These are phyloP conservation scores for Ctenicera cuprea DNA, from an alignment of 2,888 invertebrate species.

Conservation along the genomic window DNA sequence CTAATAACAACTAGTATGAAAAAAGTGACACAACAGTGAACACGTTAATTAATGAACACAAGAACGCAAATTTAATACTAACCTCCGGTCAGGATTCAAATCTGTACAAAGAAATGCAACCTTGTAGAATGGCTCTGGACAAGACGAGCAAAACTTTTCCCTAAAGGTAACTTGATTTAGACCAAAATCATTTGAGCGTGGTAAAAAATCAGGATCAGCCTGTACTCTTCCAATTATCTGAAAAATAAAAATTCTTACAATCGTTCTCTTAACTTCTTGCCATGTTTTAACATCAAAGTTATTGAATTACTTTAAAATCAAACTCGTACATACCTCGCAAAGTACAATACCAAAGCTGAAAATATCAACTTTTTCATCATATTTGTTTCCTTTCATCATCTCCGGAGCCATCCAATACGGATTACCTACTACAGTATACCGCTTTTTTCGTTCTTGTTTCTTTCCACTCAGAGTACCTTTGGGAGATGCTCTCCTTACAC, in stretches of 20 bases:
- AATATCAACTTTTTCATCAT: conserved; percentile 97
- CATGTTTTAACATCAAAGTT: too few species aligned
- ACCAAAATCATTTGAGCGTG: conserved; percentile 93
- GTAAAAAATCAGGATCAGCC: conserved; percentile 95
- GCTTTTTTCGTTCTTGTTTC: conserved; percentile 84
- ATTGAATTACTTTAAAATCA: too few species aligned
- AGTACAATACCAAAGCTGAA: conserved; percentile 97
- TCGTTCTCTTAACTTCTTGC: too few species aligned
- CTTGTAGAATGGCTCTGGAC: conserved; percentile 91
- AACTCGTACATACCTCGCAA: conserved; percentile 83
- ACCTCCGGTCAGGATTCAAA: conserved; percentile 92
- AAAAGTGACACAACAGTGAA: too few species aligned
- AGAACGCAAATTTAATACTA: conserved; percentile 27
- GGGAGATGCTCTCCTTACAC: conserved; percentile 67
- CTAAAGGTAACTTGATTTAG: conserved; percentile 90
- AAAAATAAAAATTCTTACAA: too few species aligned
- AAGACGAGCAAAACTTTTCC: conserved; percentile 88
- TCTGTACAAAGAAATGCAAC: conserved; percentile 94
- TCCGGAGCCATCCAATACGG: conserved; percentile 99
- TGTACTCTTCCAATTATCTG: conserved; percentile 95
- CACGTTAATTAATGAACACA: neutral
- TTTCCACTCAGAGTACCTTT: conserved; percentile 65
- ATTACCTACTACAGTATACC: conserved; percentile 97
- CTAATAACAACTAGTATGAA: too few species aligned
- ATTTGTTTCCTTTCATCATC: conserved; percentile 97